Conservation (phyloP, 2,888 invertebrate genomes). For the Chrysolina haemoptera region DNA sequence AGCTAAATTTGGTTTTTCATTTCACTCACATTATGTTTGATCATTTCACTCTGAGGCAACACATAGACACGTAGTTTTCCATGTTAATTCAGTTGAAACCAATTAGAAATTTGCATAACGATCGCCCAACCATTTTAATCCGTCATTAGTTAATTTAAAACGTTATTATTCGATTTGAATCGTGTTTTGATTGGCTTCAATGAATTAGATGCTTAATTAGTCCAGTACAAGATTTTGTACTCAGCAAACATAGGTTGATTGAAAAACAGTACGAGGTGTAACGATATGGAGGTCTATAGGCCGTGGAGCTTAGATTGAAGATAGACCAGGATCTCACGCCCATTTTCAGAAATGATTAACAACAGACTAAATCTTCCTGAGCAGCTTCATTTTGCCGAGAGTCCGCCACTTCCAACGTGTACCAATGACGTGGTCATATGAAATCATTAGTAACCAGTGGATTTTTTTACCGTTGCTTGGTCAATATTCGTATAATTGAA, state of each 20-base stretch:
- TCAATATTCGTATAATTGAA: too few species aligned
- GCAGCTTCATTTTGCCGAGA: too few species aligned
- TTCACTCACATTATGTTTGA: neutral
- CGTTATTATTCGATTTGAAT: constrained; percentile 5
- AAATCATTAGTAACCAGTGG: too few species aligned
- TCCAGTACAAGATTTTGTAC: neutral
- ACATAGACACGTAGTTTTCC: neutral
- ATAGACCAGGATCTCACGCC: too few species aligned
- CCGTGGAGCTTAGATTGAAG: too few species aligned
- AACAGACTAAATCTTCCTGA: too few species aligned
- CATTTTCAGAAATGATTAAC: too few species aligned
- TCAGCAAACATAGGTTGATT: neutral
- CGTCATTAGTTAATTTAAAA: neutral
- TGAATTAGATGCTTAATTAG: neutral
- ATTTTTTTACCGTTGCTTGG: too few species aligned
- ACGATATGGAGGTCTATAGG: too few species aligned
- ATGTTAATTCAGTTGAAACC: neutral
- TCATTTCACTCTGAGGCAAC: neutral
- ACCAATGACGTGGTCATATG: too few species aligned
- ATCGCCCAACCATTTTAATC: neutral
- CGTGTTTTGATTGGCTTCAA: constrained; percentile 6
- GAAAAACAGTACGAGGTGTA: neutral
- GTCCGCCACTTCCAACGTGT: too few species aligned
- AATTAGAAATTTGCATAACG: constrained; percentile 13
- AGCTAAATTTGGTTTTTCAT: too few species aligned